phyloP scores from a whole-genome alignment of 2,797 vertebrate genomes.

The Corythornis leucogaster region DNA sequence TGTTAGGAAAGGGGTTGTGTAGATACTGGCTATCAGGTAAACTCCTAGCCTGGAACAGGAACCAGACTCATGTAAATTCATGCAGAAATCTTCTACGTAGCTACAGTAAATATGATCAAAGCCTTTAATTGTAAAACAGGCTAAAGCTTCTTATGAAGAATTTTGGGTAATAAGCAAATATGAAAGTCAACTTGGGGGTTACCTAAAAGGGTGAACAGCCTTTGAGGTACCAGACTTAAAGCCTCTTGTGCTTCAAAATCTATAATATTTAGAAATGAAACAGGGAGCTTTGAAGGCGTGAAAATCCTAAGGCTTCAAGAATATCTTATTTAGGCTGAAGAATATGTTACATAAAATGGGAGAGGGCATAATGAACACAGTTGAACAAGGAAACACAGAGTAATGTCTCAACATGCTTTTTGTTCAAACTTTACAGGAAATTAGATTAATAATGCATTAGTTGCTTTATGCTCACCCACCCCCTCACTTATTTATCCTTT shows the following conservation, averaged over 20 bases:
- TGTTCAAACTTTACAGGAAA: constrained; percentile 36
- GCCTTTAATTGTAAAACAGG: constrained; percentile 63
- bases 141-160: constrained; percentile 49
- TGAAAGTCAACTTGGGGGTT: constrained; percentile 49
- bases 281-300: constrained; percentile 30
- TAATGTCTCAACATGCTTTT: constrained; percentile 48
- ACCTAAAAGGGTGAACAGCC: constrained; percentile 56
- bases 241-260: constrained; percentile 59
- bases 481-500: constrained; percentile 11
- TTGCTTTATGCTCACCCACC: neutral
- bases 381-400: constrained; percentile 5
- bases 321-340: constrained; percentile 50
- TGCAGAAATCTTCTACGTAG: constrained; percentile 43
- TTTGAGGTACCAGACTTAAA: constrained; percentile 63
- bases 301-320: constrained; percentile 54
- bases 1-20: neutral
- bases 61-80: constrained; percentile 49
- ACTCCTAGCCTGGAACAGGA: neutral
- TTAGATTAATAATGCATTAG: constrained; percentile 39
- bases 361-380: constrained; percentile 6
- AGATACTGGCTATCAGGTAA: constrained; percentile 7
- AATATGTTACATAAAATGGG: constrained; percentile 43
- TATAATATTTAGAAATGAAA: constrained; percentile 67
- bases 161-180: constrained; percentile 57
- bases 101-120: constrained; percentile 68